Evolutionary conservation across 2,888 invertebrate genomes (phyloP).

Genomic region (Tiphia femorata): DNA sequence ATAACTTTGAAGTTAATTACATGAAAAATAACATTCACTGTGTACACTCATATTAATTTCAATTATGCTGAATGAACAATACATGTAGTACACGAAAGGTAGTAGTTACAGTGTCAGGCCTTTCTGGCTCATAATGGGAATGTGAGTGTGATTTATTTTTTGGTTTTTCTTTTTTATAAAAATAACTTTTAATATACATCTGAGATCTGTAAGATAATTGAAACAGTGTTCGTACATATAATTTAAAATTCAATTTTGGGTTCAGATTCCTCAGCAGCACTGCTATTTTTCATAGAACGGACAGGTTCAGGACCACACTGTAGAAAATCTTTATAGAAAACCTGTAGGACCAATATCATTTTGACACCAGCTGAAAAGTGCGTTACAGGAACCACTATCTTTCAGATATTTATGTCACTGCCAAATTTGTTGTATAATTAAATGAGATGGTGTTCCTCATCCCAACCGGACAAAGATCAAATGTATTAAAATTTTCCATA

Average conservation of each 20-base stretch:
- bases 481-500: constrained; percentile 7
- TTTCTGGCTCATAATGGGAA: constrained; percentile 58
- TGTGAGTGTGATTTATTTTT: constrained; percentile 50
- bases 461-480: constrained; percentile 1
- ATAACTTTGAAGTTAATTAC: constrained; percentile 54
- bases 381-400: constrained; percentile 42
- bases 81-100: constrained; percentile 59
- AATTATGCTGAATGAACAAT: constrained; percentile 56
- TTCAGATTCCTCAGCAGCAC: constrained; percentile 29
- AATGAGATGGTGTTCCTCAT: constrained; percentile 6
- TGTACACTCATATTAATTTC: constrained; percentile 59
- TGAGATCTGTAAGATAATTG: constrained; percentile 55
- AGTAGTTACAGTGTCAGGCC: constrained; percentile 60
- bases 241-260: constrained; percentile 32
- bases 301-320: constrained; percentile 21
- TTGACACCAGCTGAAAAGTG: constrained; percentile 15
- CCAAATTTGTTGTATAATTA: constrained; percentile 3
- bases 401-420: constrained; percentile 32
- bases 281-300: constrained; percentile 22
- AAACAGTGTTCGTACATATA: constrained; percentile 43
- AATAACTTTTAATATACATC: constrained; percentile 60
- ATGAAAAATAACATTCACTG: constrained; percentile 63
- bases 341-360: constrained; percentile 16
- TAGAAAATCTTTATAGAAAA: constrained; percentile 30
- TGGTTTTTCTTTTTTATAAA: constrained; percentile 51